Evolutionary conservation across 2,113 vertebrate species (phyloP).

Genomic region (Canis aureus): DNA sequence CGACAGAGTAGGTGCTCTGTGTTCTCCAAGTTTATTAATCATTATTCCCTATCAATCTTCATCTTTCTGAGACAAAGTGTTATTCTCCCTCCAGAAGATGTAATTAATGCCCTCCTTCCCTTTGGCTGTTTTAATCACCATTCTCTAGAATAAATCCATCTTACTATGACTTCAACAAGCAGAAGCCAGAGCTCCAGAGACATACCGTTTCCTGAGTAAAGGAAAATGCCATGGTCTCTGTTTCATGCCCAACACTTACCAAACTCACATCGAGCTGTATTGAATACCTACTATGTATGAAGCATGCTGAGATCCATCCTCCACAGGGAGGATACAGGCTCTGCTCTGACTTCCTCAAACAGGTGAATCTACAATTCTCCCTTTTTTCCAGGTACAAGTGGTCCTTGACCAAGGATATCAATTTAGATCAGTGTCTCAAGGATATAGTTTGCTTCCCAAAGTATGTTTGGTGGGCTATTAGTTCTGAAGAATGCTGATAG

Average conservation of each 20-base stretch:
- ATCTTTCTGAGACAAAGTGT: conserved; percentile 44
- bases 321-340: not conserved
- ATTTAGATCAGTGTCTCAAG: not conserved
- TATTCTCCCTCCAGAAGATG: conserved; percentile 30
- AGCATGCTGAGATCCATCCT: not conserved
- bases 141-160: conserved; percentile 54
- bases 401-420: not conserved
- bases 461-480: not conserved
- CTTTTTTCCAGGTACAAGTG: not conserved
- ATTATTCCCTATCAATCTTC: conserved; percentile 32
- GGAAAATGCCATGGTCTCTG: not conserved
- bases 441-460: not conserved
- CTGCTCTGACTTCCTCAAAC: not conserved
- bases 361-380: not conserved
- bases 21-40: not conserved
- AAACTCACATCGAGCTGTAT: not conserved
- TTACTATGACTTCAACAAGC: not conserved
- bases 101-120: conserved; percentile 41
- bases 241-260: not conserved
- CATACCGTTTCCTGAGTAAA: not conserved
- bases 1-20: not conserved
- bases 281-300: not conserved
- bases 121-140: conserved; percentile 50
- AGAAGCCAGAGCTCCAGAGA: not conserved
- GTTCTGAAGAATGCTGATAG: not conserved